Base-by-base conservation (phyloP, 2,113 vertebrate species). In the Pandion haliaetus region DNA sequence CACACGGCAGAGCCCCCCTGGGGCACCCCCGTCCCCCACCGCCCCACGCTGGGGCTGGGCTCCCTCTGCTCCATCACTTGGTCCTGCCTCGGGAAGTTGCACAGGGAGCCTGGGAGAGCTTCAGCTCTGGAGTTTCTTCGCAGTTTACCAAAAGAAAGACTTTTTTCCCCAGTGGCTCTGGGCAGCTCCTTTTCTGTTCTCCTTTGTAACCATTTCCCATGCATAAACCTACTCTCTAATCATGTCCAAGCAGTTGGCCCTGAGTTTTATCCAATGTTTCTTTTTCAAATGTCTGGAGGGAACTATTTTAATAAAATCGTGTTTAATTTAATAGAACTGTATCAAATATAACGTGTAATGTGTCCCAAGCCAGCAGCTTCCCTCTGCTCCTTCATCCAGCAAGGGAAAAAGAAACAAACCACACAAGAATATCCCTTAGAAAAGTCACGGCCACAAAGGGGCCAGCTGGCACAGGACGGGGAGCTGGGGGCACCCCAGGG, bases 1-100 rank as follows among this genome's bases (percentile, higher is more conserved):
- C 23, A 14, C 42, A 18, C 23, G 4, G 2, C 40, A 23, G 25
- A 59, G 21, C 19, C 61, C 32, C 26, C 13, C 31, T 11, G 8
- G 31, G 9, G 5, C 5, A 2, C 20, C 59, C 55, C 23, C 1
- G 28, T 9, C 29, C 14, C 49, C 47, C n/a, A 42, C 2, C 1
- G 3, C 5, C 29, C 29, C 15, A 2, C 5, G 2, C 25, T 21
- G 57, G 17, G 9, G 12, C 45, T 42, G n/a, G 44, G 32, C 17
- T 70, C n/a, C 55, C 18, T 78, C 54, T 20, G 36, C 31, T 71
- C 58, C 25, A 0, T 25, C 70, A 5, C 52, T 59, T 17, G 66
- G 32, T 71, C 15, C 59, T 34, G 67, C 49, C 66, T 61, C 0
- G 0, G 40, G 58, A 42, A 28, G 17, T 8, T 74, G 36, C 17